These are phyloP conservation scores for Terrapene triunguis DNA, from an alignment of 2,113 vertebrate genomes.

Conservation along the genomic window DNA sequence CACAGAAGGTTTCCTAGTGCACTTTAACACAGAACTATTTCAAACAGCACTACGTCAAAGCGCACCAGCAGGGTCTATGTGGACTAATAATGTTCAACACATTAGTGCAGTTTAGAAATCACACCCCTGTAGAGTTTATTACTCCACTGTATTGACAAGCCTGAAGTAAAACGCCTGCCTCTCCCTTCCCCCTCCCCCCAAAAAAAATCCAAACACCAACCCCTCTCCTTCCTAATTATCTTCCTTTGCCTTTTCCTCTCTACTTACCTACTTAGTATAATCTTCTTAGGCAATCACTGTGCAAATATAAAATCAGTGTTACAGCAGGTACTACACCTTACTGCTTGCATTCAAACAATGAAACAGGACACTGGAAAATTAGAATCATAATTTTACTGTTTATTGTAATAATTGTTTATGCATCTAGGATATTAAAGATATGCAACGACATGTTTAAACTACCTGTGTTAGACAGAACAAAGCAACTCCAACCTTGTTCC, in stretches of 20 bases:
- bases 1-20: neutral
- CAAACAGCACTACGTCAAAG: neutral
- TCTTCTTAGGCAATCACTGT: neutral
- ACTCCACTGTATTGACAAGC: neutral
- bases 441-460: neutral
- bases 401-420: neutral
- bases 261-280: neutral
- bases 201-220: neutral
- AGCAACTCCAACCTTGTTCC: fast-evolving
- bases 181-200: too few relatives aligned
- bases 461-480: neutral
- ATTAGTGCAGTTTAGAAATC: neutral
- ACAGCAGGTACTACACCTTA: neutral
- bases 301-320: slow-evolving; percentile 1
- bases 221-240: neutral
- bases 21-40: neutral
- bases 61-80: neutral
- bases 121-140: neutral
- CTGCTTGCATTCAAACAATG: neutral
- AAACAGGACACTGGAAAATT: neutral
- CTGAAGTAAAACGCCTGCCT: neutral
- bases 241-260: neutral
- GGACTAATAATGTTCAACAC: neutral
- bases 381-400: neutral
- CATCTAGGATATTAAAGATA: neutral